Conservation (phyloP, 2,888 invertebrate genomes). For the Pyrgus malvae region DNA sequence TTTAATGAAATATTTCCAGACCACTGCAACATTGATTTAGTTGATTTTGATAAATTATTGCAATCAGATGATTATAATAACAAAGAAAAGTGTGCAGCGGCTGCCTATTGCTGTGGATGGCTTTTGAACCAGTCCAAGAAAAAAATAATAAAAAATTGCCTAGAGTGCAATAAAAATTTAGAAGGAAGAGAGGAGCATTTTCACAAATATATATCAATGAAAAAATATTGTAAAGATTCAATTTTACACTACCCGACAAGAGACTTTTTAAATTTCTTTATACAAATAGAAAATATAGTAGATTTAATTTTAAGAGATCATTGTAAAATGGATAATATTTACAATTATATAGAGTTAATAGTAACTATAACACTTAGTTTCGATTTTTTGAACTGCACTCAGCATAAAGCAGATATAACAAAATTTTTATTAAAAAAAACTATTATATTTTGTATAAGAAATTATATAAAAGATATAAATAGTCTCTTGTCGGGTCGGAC, state of each 20-base stretch:
- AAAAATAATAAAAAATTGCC: background rate
- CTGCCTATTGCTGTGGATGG: background rate
- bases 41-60: background rate
- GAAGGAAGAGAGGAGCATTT: background rate
- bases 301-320: background rate
- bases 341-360: background rate
- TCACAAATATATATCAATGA: background rate
- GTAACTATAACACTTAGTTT: too few species aligned
- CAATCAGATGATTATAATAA: background rate
- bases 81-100: background rate
- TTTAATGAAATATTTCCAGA: background rate
- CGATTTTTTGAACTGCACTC: too few species aligned
- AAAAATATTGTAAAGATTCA: background rate
- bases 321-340: background rate
- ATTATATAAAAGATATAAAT: background rate
- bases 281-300: background rate
- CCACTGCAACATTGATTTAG: background rate
- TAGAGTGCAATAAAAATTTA: background rate
- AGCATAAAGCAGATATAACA: too few species aligned
- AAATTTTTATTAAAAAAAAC: background rate
- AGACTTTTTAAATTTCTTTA: background rate
- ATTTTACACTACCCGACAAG: background rate
- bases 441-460: background rate
- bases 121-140: background rate
- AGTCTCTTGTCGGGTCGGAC: too few species aligned